Evolutionary conservation across 2,113 vertebrate species (phyloP).

Genomic region (Ursus arctos): DNA sequence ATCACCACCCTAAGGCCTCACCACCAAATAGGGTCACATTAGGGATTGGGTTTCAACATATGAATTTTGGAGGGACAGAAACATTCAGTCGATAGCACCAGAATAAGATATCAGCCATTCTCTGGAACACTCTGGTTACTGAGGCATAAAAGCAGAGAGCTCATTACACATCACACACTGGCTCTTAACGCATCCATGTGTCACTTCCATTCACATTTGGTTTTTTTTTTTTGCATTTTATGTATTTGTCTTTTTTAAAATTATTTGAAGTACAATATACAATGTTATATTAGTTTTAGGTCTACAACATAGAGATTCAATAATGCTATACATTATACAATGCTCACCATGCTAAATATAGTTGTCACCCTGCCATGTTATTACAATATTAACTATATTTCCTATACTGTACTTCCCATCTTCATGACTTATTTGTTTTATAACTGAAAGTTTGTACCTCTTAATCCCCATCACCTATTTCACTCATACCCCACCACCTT

Average conservation of each 20-base stretch:
- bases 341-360: neutral
- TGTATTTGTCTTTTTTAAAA: neutral
- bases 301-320: neutral
- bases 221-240: neutral
- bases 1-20: neutral
- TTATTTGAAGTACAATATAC: neutral
- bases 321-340: neutral
- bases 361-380: neutral
- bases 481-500: neutral
- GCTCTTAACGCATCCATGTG: neutral
- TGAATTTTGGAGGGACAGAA: neutral
- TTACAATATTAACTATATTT: neutral
- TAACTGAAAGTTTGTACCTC: neutral
- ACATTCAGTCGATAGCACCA: neutral
- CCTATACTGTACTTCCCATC: neutral
- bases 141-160: neutral
- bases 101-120: neutral
- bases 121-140: neutral
- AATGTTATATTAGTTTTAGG: neutral
- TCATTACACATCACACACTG: no score
- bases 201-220: neutral
- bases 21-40: neutral
- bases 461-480: neutral
- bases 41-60: neutral
- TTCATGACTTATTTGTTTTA: neutral